These are phyloP conservation scores for Peribatodes rhomboidaria DNA, from an alignment of 2,888 invertebrate genomes.

Conservation along the genomic window DNA sequence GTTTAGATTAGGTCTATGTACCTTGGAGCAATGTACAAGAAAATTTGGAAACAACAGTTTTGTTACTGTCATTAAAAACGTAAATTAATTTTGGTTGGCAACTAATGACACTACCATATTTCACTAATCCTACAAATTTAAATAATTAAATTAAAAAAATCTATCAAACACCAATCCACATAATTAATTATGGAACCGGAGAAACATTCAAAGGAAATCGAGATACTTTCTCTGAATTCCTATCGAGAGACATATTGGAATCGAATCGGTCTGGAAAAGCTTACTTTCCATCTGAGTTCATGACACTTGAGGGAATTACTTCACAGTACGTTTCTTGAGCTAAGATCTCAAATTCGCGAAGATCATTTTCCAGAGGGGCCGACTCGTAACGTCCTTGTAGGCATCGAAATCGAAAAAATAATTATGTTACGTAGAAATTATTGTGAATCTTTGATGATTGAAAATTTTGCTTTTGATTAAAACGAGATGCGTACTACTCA, in stretches of 20 bases:
- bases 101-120: not conserved
- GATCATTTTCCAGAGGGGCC: not conserved
- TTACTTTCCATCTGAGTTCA: constrained; percentile 26
- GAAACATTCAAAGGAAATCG: constrained; percentile 31
- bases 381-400: not conserved
- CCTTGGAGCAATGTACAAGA: no score
- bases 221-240: constrained; percentile 32
- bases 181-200: constrained; percentile 29
- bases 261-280: constrained; percentile 26
- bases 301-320: constrained; percentile 8
- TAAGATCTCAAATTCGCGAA: not conserved
- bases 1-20: no score
- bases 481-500: no score
- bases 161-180: constrained; percentile 13
- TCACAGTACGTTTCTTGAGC: not conserved
- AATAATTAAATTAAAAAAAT: not conserved
- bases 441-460: no score
- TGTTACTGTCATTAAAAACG: no score
- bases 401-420: not conserved
- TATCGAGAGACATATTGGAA: constrained; percentile 24
- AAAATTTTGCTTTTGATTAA: no score
- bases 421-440: not conserved
- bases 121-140: no score
- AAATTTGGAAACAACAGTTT: no score
- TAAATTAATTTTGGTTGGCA: no score